phyloP scores from a whole-genome alignment of 2,113 vertebrate species.

The Rhea pennata region DNA sequence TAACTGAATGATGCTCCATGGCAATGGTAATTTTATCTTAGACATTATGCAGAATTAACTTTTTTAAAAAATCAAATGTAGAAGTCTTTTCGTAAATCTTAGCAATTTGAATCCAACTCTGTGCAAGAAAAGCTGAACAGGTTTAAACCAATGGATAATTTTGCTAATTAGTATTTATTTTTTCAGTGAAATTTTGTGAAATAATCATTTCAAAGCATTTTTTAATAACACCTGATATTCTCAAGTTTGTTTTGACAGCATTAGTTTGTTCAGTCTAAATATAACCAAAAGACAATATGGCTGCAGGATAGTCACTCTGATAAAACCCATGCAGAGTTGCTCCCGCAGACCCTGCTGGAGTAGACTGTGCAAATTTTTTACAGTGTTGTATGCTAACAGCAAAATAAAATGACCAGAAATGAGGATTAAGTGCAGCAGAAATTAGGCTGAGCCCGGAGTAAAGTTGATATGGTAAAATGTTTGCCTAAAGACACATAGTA shows the following conservation, averaged over 20 bases:
- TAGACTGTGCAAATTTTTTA: neutral
- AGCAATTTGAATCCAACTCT: neutral
- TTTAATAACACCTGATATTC: neutral
- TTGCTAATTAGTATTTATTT: neutral
- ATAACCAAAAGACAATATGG: neutral
- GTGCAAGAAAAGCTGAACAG: neutral
- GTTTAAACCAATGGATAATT: neutral
- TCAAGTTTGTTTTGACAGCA: neutral
- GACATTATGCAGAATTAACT: neutral
- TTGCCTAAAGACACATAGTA: conserved; percentile 52
- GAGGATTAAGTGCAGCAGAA: neutral
- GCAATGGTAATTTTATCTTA: neutral
- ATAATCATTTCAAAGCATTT: neutral
- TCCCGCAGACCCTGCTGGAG: neutral
- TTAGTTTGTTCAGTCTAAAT: neutral
- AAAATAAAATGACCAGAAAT: conserved; percentile 31
- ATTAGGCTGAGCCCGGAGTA: conserved; percentile 21
- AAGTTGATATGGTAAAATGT: conserved; percentile 27
- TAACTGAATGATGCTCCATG: neutral
- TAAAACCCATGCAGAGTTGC: neutral
- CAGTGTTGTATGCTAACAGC: neutral
- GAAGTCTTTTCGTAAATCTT: neutral
- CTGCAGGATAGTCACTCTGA: neutral
- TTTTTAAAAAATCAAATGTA: neutral
- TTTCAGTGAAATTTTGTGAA: neutral